These are phyloP conservation scores for Arenicola marina DNA, from an alignment of 2,888 invertebrate species.

Conservation along the genomic window DNA sequence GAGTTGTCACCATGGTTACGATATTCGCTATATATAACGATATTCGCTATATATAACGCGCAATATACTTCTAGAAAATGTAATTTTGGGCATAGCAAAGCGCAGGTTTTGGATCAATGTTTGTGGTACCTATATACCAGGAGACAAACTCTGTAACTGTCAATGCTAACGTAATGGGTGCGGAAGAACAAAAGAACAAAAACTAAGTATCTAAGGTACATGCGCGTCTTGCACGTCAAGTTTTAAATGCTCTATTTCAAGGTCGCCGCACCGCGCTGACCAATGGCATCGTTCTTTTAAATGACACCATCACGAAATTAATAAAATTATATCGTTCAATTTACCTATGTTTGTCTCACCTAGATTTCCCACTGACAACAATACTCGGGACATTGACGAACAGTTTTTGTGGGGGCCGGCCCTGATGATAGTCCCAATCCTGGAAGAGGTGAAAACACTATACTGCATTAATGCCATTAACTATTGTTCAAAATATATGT, in stretches of 20 bases:
- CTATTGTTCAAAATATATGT: too few relatives aligned
- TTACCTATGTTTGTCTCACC: background rate
- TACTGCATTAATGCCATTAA: too few relatives aligned
- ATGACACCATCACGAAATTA: background rate
- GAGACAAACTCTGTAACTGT: too few relatives aligned
- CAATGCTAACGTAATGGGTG: background rate
- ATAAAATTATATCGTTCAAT: background rate
- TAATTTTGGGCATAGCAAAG: background rate
- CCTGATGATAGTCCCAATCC: constrained; percentile 55
- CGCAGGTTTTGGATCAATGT: background rate
- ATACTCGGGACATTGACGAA: constrained; percentile 41
- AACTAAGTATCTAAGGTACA: too few relatives aligned
- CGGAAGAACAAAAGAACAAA: background rate
- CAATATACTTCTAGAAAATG: background rate
- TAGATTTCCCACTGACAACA: constrained; percentile 42
- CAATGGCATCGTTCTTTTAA: background rate
- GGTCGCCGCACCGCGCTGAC: too few relatives aligned
- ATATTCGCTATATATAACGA: background rate
- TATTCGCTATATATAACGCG: background rate
- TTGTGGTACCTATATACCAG: too few relatives aligned
- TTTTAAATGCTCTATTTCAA: background rate
- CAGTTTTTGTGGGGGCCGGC: constrained; percentile 61
- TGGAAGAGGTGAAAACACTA: too few relatives aligned
- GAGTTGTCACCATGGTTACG: background rate
- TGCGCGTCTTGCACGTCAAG: background rate